Evolutionary conservation across 2,888 invertebrate species (phyloP).

Genomic region (Zonitis immaculata): DNA sequence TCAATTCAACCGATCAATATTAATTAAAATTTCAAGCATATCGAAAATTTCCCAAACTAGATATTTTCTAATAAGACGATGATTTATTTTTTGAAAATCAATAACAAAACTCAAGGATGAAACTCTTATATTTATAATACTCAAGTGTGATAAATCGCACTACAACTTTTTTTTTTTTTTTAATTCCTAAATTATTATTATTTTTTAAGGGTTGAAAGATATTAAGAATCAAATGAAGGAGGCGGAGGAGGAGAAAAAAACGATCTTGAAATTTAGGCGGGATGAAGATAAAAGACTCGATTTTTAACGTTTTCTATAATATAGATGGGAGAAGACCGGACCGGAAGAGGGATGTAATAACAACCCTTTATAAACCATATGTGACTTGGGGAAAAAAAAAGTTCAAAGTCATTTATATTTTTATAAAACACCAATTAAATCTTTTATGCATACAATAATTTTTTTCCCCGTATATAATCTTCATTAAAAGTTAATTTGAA

Average conservation of each 20-base stretch:
- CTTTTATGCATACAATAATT: slow-evolving; percentile 6
- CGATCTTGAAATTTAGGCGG: slow-evolving; percentile 29
- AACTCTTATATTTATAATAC: neutral
- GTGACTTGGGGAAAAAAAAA: slow-evolving; percentile 40
- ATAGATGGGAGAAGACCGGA: slow-evolving; percentile 9
- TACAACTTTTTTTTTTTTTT: slow-evolving; percentile 16
- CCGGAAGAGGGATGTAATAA: slow-evolving; percentile 45
- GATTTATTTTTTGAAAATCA: slow-evolving; percentile 5
- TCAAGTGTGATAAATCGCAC: slow-evolving; percentile 28
- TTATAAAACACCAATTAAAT: slow-evolving; percentile 21
- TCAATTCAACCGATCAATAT: neutral
- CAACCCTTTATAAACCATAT: slow-evolving; percentile 43
- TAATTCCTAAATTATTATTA: slow-evolving; percentile 16
- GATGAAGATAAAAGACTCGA: slow-evolving; percentile 34
- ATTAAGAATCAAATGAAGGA: no score
- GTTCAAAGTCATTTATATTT: slow-evolving; percentile 27
- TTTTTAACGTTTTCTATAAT: slow-evolving; percentile 29
- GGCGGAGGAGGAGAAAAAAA: slow-evolving; percentile 30
- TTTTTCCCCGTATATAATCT: neutral
- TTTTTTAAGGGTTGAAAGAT: slow-evolving; percentile 26
- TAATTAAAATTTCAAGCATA: neutral
- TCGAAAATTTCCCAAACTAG: neutral
- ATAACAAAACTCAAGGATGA: slow-evolving; percentile 4
- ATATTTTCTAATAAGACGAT: slow-evolving; percentile 6
- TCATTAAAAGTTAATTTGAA: neutral